Conservation (phyloP, 2,113 vertebrate genomes). For the Isurus oxyrinchus region DNA sequence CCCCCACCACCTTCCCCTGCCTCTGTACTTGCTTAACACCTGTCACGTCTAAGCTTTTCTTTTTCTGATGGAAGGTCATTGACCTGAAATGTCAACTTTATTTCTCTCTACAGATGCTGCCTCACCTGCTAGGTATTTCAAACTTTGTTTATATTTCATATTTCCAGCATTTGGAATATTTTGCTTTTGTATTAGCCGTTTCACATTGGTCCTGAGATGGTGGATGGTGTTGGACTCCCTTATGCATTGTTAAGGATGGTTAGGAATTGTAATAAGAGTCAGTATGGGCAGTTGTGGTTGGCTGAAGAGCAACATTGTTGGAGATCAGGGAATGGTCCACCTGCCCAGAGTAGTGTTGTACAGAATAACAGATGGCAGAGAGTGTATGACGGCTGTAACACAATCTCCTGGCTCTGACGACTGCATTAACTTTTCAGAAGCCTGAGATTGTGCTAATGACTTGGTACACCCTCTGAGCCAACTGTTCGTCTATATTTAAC, state of each 20-base stretch:
- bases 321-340: background rate
- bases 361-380: background rate
- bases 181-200: background rate
- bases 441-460: slow-evolving; percentile 17
- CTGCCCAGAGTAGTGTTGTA: background rate
- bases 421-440: slow-evolving; percentile 16
- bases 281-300: background rate
- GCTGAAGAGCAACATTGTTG: background rate
- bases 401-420: slow-evolving; percentile 26
- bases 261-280: background rate
- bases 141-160: no score
- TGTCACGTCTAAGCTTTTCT: background rate
- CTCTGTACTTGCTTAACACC: background rate
- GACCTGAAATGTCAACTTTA: background rate
- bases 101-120: background rate
- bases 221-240: background rate
- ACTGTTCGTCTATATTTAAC: slow-evolving; percentile 35
- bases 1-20: no score
- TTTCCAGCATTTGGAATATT: background rate
- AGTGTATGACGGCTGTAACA: background rate
- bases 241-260: background rate
- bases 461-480: background rate
- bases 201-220: background rate
- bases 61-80: background rate
- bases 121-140: background rate